Evolutionary conservation across 2,888 invertebrate species (phyloP), one percentile per base, ranked within the genome.

Genomic region (Tenthredo amoena): DNA sequence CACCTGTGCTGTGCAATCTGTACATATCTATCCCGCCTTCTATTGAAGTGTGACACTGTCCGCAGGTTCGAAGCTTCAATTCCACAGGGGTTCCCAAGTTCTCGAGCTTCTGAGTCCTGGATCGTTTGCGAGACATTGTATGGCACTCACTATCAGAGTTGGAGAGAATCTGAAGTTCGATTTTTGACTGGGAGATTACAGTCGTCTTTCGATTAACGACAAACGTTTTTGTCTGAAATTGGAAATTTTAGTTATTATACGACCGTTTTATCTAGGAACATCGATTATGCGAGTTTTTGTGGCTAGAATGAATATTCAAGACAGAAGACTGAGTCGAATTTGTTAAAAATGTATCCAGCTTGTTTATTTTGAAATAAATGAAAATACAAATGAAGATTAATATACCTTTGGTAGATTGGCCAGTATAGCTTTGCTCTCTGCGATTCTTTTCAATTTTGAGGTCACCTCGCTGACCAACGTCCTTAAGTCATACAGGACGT

Each of bases 121-220:
- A 21, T 74, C 79, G 68, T 43, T 81, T 26, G 50, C 68, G 81
- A 21, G 40, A 47, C 74, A 50, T 86, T 26, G 72, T 88, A n/a
- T 62, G 85, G 5, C 86, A 85, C 6, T 91, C 90, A 34, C 86
- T 90, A 4, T 90, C 90, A 3, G 90, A 88, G 26, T 90, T 88
- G 5, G 89, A 87, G 18, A 86, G 85, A 40, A 85, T 82, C 68
- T 87, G 86, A 6, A 88, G 84, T 50, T 87, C 87, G 40, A 89
- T 76, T 83, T 85, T 89, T 0, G 87, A 72, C n/a, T 86, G 81
- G 21, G 88, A 87, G 18, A 88, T 86, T 18, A 84, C 84, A 1
- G 90, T 90, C 2, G 92, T 91, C 84, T 91, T 91, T 7, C 93
- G 91, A 84, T 84, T 91, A 21, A 92, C 87, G 10, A 92, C 90